A percentile compares a stretch with the other conserved stretches of the same genome.
phyloP scores from a whole-genome alignment of 1,140 invertebrate genomes.

The Bombus fervidus region DNA sequence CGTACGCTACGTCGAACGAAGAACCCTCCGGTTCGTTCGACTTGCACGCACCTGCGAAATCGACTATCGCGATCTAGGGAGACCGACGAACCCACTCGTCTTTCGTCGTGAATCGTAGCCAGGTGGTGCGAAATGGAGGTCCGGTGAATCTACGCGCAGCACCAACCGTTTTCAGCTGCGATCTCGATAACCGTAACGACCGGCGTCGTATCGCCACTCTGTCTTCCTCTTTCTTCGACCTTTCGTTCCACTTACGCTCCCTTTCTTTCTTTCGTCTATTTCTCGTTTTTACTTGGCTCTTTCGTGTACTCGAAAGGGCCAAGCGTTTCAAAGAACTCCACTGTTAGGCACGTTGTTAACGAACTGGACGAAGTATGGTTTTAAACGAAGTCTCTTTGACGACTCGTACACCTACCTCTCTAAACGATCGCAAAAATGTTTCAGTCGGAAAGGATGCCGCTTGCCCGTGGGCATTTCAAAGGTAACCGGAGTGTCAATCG shows the following conservation, averaged over 20 bases:
- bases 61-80: neutral
- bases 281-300: neutral
- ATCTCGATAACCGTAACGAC: neutral
- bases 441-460: neutral
- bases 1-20: neutral
- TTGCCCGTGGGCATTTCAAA: neutral
- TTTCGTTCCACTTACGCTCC: accelerated
- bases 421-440: neutral
- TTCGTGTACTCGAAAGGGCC: too few relatives aligned
- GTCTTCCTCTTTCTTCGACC: accelerated
- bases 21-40: neutral
- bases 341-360: neutral
- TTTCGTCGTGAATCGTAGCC: constrained; percentile 45
- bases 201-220: neutral
- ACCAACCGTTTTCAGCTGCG: neutral
- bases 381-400: neutral
- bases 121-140: constrained; percentile 37
- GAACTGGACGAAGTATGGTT: neutral
- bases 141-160: neutral
- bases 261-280: too few relatives aligned
- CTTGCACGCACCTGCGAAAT: neutral
- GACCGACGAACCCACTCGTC: neutral
- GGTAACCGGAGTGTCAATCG: constrained; percentile 1
- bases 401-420: neutral
- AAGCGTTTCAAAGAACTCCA: neutral